Base-by-base conservation (phyloP, 2,888 invertebrate genomes). In the Leptinotarsa rubiginosa region DNA sequence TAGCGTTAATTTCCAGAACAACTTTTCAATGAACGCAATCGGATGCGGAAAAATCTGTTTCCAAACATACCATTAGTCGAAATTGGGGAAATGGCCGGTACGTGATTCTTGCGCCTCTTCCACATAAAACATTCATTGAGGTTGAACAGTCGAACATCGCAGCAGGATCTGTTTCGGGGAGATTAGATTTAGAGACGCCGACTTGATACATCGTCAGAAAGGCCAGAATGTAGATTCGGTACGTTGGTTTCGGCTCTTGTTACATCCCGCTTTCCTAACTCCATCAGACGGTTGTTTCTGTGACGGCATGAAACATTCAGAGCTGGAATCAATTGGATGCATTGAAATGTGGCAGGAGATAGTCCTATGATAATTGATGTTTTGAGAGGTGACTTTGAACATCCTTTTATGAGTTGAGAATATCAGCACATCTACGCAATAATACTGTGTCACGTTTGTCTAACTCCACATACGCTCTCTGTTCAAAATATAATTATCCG, bases 41-140 rank as follows among this genome's bases (percentile, higher is more conserved):
- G 13, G 41, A 7, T 56, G 47, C 22, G 15, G 16, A 56, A 69
- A 69, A 69, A 69, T 59, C 47, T 31, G 41, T 13, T 69, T 69
- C 15, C 22, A 20, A 69, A 69, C 69, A 47, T 31, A 76, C 79
- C 78, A 79, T 79, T 78, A 79, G 78, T 74, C 71, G 76, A 75
- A 79, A 79, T 74, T 76, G 73, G 65, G 75, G 65, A 75, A 78
- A 76, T 74, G 73, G 74, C 66, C 70, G 77, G 75, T 70, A 79
- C 80, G 77, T 78, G 80, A 79, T 79, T 77, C 78, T 77, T 78
- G 74, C 74, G 76, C 74, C 74, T 80, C 78, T 75, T 78, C 79
- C 75, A 75, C 76, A 78, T 80, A 79, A 80, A 80, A 80, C 80
- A 80, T 80, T 80, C 79, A 80, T 77, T 78, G 76, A 77, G 76